A percentile compares a stretch with the other conserved stretches of the same genome.
phyloP scores from a whole-genome alignment of 2,113 vertebrate genomes.

The Hippocampus mohnikei region DNA sequence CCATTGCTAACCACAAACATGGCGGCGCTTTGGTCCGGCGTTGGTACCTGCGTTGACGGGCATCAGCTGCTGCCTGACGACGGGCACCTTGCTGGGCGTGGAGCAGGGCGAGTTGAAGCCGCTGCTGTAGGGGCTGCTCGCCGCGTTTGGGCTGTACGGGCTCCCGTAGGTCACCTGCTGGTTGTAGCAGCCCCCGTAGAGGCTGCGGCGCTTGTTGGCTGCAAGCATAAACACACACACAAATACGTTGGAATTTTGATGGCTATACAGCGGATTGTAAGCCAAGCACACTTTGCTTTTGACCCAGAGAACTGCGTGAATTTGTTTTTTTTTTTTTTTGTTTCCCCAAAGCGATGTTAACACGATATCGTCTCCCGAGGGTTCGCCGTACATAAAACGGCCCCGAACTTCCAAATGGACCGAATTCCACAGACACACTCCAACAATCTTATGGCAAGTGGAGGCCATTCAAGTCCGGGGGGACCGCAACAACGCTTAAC shows the following conservation, averaged over 20 bases:
- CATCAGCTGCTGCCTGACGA: constrained; percentile 87
- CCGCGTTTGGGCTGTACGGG: constrained; percentile 81
- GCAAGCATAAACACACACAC: constrained; percentile 20
- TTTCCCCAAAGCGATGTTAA: no score
- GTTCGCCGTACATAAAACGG: background rate
- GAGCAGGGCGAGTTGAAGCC: constrained; percentile 94
- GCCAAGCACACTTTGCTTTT: no score
- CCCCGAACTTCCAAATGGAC: no score
- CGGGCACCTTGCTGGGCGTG: constrained; percentile 84
- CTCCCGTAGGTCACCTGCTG: constrained; percentile 78
- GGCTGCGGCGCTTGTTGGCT: constrained; percentile 90
- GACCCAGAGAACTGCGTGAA: no score
- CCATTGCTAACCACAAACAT: no score
- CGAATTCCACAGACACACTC: background rate
- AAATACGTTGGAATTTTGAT: no score
- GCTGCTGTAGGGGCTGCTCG: constrained; percentile 90
- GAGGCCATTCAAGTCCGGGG: background rate
- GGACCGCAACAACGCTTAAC: constrained; percentile 6
- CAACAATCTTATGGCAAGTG: background rate
- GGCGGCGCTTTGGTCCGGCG: no score
- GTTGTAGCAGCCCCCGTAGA: constrained; percentile 86
- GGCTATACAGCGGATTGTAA: no score
- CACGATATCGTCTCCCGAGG: no score
- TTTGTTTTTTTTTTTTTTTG: no score
- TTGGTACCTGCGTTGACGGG: constrained; percentile 82